A percentile compares a stretch with the other conserved stretches of the same genome.
Conservation (phyloP, 1,140 invertebrate genomes). For the Magallana angulata region DNA sequence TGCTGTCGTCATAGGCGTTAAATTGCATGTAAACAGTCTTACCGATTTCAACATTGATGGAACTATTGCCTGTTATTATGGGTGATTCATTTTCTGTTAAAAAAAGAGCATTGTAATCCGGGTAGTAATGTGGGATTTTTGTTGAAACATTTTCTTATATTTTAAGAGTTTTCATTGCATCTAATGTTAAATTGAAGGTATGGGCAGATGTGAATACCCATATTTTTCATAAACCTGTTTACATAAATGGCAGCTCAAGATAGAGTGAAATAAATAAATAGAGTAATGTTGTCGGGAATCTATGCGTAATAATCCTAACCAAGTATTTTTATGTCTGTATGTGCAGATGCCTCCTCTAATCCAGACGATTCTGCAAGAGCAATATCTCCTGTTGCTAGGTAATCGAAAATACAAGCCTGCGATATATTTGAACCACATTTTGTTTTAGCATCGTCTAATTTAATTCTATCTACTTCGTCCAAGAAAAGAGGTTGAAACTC, state of each 20-base stretch:
- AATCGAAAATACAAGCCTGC: conserved; percentile 44
- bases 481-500: not conserved
- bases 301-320: not conserved
- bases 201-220: no score
- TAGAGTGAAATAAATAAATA: no score
- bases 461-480: not conserved
- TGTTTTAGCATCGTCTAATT: not conserved
- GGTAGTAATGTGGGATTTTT: no score
- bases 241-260: no score
- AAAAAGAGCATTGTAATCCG: not conserved
- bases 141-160: no score
- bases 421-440: not conserved
- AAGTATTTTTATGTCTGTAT: not conserved
- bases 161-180: no score
- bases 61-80: not conserved
- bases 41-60: not conserved
- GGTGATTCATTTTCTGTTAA: not conserved
- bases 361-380: not conserved
- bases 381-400: conserved; percentile 17
- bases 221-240: no score
- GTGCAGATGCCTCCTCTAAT: not conserved
- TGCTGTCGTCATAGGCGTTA: not conserved
- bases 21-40: not conserved
- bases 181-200: no score
- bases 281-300: no score